phyloP scores from a whole-genome alignment of 2,113 vertebrate species.

The Bos javanicus region DNA sequence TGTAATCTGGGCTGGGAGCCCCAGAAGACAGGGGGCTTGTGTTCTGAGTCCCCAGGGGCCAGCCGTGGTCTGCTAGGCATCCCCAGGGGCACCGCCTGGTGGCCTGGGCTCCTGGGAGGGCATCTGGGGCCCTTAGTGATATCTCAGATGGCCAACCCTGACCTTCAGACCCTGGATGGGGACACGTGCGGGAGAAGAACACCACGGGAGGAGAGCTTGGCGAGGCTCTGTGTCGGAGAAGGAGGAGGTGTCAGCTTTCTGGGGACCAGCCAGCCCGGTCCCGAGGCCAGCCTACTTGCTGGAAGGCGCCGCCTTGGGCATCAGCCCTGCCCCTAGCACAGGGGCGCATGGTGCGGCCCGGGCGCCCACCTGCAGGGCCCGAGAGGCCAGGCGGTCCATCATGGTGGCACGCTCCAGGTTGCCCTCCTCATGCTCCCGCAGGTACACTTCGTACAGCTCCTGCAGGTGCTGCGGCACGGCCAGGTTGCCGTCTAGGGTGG shows the following conservation, averaged over 20 bases:
- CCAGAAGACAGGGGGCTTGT: too few species aligned
- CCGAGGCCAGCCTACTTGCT: not conserved
- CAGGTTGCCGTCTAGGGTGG: conserved; percentile 86
- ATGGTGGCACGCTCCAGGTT: conserved; percentile 83
- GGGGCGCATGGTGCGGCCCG: accelerated
- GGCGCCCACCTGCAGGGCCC: conserved; percentile 82
- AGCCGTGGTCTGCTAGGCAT: too few species aligned
- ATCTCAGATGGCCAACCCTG: too few species aligned
- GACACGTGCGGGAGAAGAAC: too few species aligned
- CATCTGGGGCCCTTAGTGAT: too few species aligned
- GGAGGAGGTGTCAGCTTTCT: not conserved
- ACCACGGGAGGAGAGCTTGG: accelerated
- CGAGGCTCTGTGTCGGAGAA: not conserved
- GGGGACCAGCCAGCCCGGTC: not conserved
- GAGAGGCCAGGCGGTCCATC: conserved; percentile 83
- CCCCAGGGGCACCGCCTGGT: too few species aligned
- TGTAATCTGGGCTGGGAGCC: too few species aligned
- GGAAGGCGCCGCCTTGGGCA: not conserved
- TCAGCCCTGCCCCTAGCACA: not conserved
- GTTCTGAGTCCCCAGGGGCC: too few species aligned
- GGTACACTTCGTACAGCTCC: conserved; percentile 88
- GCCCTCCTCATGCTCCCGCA: conserved; percentile 85
- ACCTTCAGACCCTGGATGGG: too few species aligned
- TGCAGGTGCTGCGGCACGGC: conserved; percentile 86
- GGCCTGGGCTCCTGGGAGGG: too few species aligned